phyloP scores from a whole-genome alignment of 2,797 vertebrate genomes.

The Megaceryle alcyon region DNA sequence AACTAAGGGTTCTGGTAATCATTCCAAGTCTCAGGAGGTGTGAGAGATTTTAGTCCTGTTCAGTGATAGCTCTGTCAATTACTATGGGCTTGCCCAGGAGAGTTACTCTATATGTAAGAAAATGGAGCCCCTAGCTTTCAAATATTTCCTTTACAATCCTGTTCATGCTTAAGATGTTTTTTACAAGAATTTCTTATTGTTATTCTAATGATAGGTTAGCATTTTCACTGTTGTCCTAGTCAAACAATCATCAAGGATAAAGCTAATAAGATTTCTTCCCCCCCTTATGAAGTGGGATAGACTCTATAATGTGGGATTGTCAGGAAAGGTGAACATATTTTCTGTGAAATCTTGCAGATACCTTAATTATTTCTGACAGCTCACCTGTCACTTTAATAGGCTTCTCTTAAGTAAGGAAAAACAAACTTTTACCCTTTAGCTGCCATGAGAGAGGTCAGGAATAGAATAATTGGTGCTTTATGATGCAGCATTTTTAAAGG shows the following conservation, averaged over 20 bases:
- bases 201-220: neutral
- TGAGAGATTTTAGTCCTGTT: neutral
- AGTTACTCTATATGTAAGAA: neutral
- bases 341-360: neutral
- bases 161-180: neutral
- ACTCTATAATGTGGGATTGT: neutral
- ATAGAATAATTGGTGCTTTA: neutral
- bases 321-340: neutral
- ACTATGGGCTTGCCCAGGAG: neutral
- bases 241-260: neutral
- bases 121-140: neutral
- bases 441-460: conserved; percentile 7
- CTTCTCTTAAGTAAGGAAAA: conserved; percentile 13
- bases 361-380: neutral
- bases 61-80: neutral
- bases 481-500: neutral
- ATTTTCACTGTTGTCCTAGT: neutral
- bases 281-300: neutral
- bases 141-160: neutral
- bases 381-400: conserved; percentile 24
- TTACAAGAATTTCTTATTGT: neutral
- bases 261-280: fast-evolving
- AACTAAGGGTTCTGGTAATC: neutral
- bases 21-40: neutral
- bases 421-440: neutral